A percentile compares a stretch with the other conserved stretches of the same genome.
Evolutionary conservation across 1,140 invertebrate species (phyloP).

Genomic region (Drosophila willistoni): DNA sequence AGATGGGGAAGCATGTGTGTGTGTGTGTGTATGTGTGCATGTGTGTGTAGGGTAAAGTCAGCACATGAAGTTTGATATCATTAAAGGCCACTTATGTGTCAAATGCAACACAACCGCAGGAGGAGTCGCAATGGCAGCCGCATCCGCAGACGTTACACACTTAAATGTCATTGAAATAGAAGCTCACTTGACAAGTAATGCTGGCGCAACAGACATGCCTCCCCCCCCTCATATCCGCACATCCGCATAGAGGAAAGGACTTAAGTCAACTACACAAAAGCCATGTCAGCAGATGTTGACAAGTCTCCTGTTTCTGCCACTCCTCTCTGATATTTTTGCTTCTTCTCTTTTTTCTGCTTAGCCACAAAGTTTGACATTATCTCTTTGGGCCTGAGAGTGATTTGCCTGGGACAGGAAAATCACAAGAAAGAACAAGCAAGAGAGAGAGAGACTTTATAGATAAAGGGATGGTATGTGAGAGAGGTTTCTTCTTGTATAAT

Average conservation of each 20-base stretch:
- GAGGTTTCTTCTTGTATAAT: conserved; percentile 41
- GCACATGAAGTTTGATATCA: conserved; percentile 70
- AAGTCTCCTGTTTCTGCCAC: conserved; percentile 23
- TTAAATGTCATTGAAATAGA: conserved; percentile 74
- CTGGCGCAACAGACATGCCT: conserved; percentile 46
- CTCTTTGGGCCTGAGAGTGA: conserved; percentile 50
- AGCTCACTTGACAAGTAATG: conserved; percentile 71
- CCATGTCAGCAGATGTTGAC: conserved; percentile 58
- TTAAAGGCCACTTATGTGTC: conserved; percentile 76
- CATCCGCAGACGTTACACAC: conserved; percentile 45
- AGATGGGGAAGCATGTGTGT: conserved; percentile 8
- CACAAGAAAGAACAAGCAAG: neutral
- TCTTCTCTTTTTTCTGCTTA: conserved; percentile 24
- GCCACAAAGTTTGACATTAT: conserved; percentile 53
- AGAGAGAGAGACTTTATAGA: neutral
- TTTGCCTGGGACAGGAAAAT: conserved; percentile 37
- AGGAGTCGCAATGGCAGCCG: conserved; percentile 15
- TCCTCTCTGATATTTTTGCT: conserved; percentile 18
- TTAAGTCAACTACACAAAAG: conserved; percentile 66
- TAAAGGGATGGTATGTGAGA: no score
- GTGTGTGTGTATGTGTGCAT: neutral
- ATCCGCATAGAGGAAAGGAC: conserved; percentile 21
- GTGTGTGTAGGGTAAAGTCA: conserved; percentile 50
- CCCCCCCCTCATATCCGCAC: neutral
- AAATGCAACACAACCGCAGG: conserved; percentile 65